Percentiles rank a stretch among this genome's conserved stretches.
phyloP scores from a whole-genome alignment of 1,140 invertebrate species.

The Drosophila kohkoa region DNA sequence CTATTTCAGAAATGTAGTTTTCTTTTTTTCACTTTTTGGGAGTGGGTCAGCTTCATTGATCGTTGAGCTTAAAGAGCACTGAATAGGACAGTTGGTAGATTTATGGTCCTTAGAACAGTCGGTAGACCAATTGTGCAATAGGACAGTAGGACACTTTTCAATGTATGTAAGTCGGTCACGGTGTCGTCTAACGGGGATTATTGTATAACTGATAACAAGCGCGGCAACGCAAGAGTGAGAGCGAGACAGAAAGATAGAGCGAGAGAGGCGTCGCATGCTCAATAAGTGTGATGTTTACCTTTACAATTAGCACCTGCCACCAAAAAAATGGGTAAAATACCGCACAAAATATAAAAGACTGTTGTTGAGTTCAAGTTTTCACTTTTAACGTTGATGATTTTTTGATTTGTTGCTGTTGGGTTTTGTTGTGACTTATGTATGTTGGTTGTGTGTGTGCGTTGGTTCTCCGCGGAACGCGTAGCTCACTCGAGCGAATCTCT shows the following conservation, averaged over 20 bases:
- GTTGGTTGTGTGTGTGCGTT: slow-evolving; percentile 12
- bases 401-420: slow-evolving; percentile 14
- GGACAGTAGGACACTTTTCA: too few species aligned
- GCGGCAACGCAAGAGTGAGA: slow-evolving; percentile 1
- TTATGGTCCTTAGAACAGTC: too few species aligned
- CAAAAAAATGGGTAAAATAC: slow-evolving; percentile 35
- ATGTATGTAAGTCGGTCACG: slow-evolving; percentile 52
- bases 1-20: not conserved
- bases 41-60: slow-evolving; percentile 19
- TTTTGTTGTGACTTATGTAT: slow-evolving; percentile 3
- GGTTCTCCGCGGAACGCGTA: slow-evolving; percentile 44
- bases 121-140: too few species aligned
- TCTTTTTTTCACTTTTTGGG: slow-evolving; percentile 18
- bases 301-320: slow-evolving; percentile 71
- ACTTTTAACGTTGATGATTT: slow-evolving; percentile 61
- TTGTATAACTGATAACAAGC: slow-evolving; percentile 76
- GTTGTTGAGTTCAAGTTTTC: slow-evolving; percentile 56
- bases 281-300: slow-evolving; percentile 70
- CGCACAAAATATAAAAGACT: slow-evolving; percentile 10
- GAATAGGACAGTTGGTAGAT: not conserved
- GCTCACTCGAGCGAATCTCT: slow-evolving; percentile 71
- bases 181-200: slow-evolving; percentile 33
- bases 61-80: slow-evolving; percentile 12
- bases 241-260: not conserved
- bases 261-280: not conserved